Evolutionary conservation across 2,797 vertebrate species (phyloP), one percentile per base, ranked within the genome.

Genomic region (Margarornis squamiger): DNA sequence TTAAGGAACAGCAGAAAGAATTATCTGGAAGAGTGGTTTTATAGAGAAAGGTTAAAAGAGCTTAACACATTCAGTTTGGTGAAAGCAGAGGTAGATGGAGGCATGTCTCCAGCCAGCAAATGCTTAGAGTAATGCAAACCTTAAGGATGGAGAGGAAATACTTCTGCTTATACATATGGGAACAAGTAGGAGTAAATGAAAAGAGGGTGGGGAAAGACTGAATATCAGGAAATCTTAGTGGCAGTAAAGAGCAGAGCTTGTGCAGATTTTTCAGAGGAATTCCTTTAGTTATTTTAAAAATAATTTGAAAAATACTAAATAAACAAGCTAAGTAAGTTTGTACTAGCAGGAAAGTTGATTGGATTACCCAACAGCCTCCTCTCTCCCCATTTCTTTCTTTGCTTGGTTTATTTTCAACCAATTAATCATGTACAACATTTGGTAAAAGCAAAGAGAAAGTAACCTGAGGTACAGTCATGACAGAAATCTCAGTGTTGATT

Each of bases 161-260:
- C 48, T 91, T 86, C 34, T 9, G 55, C 19, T 91, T 80, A 62
- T 63, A 78, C 70, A 84, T 80, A 88, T 39, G 66, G 73, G 34
- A 93, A 88, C n/a, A 66, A 94, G 66, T 26, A 81, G 48, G 21
- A 91, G 51, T 86, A 94, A 94, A 93, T 65, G 18, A 77, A 93
- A 95, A 89, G 61, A 90, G 51, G 13, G 58, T 5, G 8, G 61
- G 26, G 62, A 68, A 91, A 92, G 39, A 58, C 51, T 22, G 61
- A 85, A 2, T 79, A 70, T 68, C 59, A 93, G 57, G 93, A 93
- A 95, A 92, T 70, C 24, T 68, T 89, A 12, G 19, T 77, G 54
- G 73, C 79, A 92, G 61, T 26, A 54, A 91, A 91, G 13, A 82
- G 12, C 41, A 80, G 51, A 75, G 66, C 13, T 90, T 81, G 46